Conservation (phyloP, 2,113 vertebrate species). For the Hemiscyllium ocellatum region DNA sequence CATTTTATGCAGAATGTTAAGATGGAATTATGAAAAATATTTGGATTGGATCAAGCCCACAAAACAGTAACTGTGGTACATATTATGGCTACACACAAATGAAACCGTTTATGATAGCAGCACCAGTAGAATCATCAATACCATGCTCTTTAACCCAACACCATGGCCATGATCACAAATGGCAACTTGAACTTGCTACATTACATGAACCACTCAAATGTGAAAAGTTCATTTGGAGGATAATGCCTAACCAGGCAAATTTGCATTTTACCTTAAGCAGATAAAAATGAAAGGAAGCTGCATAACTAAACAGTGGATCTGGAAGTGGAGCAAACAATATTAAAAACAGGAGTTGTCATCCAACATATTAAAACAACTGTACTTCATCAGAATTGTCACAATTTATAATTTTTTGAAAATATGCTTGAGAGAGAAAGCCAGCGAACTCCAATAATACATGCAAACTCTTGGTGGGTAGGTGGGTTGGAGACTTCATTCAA, state of each 20-base stretch:
- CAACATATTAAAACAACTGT: not conserved
- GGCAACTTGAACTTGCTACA: not conserved
- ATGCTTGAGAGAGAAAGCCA: slow-evolving; percentile 62
- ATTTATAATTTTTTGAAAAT: slow-evolving; percentile 52
- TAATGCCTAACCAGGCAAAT: not conserved
- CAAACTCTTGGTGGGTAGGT: slow-evolving; percentile 43
- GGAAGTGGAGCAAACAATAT: not conserved
- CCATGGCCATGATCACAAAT: not conserved
- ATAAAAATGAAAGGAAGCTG: not conserved
- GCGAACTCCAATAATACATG: slow-evolving; percentile 53
- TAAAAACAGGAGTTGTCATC: not conserved
- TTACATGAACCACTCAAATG: not conserved
- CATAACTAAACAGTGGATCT: not conserved
- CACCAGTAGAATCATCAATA: not conserved
- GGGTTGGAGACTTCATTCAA: slow-evolving; percentile 45
- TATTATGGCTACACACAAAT: too few relatives aligned
- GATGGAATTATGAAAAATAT: not conserved
- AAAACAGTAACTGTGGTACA: too few relatives aligned
- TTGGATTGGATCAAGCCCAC: not conserved
- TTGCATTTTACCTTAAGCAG: not conserved
- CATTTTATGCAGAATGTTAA: too few relatives aligned
- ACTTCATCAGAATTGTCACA: not conserved
- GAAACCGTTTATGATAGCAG: too few relatives aligned
- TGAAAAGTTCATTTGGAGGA: not conserved
- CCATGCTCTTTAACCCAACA: not conserved